A percentile compares a stretch with the other conserved stretches of the same genome.
These are phyloP conservation scores for Candidula unifasciata DNA, from an alignment of 2,888 invertebrate species.

Conservation along the genomic window DNA sequence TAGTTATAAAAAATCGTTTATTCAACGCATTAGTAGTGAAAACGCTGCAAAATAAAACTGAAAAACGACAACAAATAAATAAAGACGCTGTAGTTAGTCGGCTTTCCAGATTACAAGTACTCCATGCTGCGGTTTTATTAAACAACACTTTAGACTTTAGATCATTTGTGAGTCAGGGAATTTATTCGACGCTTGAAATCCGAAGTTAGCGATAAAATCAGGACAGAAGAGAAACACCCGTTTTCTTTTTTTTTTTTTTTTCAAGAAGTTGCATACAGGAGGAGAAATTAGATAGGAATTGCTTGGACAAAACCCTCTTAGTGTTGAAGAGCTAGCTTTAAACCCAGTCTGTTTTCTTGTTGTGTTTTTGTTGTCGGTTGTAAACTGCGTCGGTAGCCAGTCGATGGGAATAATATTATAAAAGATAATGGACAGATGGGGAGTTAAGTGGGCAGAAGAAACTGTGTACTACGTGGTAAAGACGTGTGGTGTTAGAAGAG, in stretches of 20 bases:
- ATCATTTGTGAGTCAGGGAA: constrained; percentile 25
- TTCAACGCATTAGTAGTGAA: neutral
- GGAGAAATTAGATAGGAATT: constrained; percentile 24
- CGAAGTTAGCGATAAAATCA: constrained; percentile 15
- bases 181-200: constrained; percentile 3
- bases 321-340: constrained; percentile 6
- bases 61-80: neutral
- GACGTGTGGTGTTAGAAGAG: neutral
- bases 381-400: neutral
- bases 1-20: neutral
- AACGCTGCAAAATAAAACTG: neutral
- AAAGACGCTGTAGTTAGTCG: neutral
- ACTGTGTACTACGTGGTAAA: neutral
- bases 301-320: neutral
- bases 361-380: neutral
- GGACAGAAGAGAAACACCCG: neutral
- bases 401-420: neutral
- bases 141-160: constrained; percentile 11
- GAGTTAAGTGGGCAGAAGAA: no score
- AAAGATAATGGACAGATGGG: no score
- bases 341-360: constrained; percentile 1
- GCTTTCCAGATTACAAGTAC: neutral
- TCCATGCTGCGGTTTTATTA: neutral
- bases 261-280: constrained; percentile 21
- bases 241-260: no score